Evolutionary conservation across 2,797 vertebrate species (phyloP), one percentile per base, ranked within the genome.

Genomic region (Pantherophis alleghaniensis): DNA sequence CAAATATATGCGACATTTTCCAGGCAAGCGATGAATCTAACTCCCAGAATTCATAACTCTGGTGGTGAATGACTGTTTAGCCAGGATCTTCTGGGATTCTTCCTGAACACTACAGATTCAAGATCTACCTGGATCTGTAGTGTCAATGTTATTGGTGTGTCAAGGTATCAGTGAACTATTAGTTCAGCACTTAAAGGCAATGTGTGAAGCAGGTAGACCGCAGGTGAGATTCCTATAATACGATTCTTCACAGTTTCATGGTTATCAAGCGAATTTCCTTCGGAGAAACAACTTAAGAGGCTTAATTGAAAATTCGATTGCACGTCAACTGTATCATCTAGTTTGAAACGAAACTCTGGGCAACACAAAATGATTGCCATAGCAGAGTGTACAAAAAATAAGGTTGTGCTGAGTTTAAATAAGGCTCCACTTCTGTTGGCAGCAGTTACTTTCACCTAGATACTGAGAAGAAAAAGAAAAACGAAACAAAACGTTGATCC

Each of bases 291-390:
- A 55, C 32, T 16, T 94, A 91, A 96, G 95, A 96, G 0, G 90
- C 87, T 10, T 11, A 69, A 18, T 93, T 94, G 96, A 88, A 95
- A 96, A 95, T 94, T 91, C 91, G 94, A 56, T 51, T 55, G 26
- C n/a, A 57, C 6, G n/a, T 55, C 42, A 22, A 87, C 88, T 87
- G 92, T 93, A 88, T 88, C 87, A 94, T 95, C 96, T 93, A 90
- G 95, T 95, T 97, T 95, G 86, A 95, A 95, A 97, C 95, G 92
- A 93, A 93, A 97, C 95, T 97, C 66, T 87, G 96, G 94, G 95
- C 96, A 96, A 37, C 95, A 53, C 90, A 95, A 96, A 94, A 14
- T 37, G 24, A 13, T 74, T 91, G 94, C 37, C 47, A 60, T 66
- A 94, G 63, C 59, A 60, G 6, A 61, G n/a, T 14, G 20, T 20